Evolutionary conservation across 2,113 vertebrate species (phyloP).

Genomic region (Gymnocephalus cernua): DNA sequence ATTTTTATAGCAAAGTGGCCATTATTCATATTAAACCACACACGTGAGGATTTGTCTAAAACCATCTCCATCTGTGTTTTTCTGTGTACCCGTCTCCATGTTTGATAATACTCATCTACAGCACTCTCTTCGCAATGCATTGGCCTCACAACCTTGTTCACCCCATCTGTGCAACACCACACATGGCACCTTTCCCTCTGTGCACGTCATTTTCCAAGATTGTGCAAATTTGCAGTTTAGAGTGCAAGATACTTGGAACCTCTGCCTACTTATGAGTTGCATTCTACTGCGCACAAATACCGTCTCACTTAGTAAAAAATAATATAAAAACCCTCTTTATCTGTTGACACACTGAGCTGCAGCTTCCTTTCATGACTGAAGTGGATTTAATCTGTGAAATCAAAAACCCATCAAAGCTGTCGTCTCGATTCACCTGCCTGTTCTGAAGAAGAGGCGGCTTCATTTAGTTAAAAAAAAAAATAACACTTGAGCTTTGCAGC

Average conservation of each 20-base stretch:
- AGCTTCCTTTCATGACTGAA: constrained; percentile 12
- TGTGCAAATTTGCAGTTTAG: not conserved
- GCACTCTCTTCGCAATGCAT: not conserved
- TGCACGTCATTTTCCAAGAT: not conserved
- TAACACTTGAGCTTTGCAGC: not conserved
- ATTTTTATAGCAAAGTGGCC: not conserved
- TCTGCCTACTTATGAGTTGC: not conserved
- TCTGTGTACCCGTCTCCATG: not conserved
- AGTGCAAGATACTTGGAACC: not conserved
- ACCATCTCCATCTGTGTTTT: not conserved
- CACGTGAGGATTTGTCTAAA: not conserved
- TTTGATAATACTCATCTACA: not conserved
- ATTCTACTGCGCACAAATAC: not conserved
- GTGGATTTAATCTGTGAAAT: constrained; percentile 18
- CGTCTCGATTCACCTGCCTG: not conserved
- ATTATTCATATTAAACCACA: not conserved
- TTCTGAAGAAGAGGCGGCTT: not conserved
- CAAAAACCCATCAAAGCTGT: not conserved
- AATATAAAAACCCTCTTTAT: not conserved
- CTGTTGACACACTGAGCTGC: not conserved
- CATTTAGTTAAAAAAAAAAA: no score
- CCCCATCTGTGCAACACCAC: not conserved
- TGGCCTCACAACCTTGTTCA: constrained; percentile 6
- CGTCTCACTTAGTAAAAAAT: not conserved
- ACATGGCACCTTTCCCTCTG: constrained; percentile 23